Conservation (phyloP, 2,888 invertebrate species). For the Dysmachus trigonus region DNA sequence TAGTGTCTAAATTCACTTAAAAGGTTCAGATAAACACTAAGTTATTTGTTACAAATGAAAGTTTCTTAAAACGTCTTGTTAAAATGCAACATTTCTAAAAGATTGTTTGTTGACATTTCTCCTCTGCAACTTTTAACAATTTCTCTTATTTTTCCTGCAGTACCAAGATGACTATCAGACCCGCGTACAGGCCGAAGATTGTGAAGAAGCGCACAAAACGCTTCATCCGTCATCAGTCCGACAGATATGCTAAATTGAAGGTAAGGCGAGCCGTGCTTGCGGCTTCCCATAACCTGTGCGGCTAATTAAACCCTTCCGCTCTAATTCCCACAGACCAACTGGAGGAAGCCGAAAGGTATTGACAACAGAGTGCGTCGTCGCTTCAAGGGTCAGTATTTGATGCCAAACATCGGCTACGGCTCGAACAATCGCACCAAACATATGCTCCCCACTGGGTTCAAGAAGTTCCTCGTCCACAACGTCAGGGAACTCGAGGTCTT, state of each 20-base stretch:
- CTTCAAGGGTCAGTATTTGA: constrained; percentile 98
- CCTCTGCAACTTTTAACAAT: background rate
- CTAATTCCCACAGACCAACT: constrained; percentile 77
- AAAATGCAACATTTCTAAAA: background rate
- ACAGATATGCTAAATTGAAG: constrained; percentile 95
- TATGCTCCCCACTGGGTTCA: constrained; percentile 97
- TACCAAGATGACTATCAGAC: constrained; percentile 85
- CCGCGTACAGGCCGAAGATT: constrained; percentile 87
- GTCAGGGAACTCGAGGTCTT: constrained; percentile 94
- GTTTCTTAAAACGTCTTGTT: background rate
- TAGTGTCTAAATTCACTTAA: background rate
- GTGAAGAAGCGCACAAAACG: constrained; percentile 98
- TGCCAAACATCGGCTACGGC: constrained; percentile 99
- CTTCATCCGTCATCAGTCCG: constrained; percentile 98
- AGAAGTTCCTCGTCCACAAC: constrained; percentile 92
- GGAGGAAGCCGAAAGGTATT: constrained; percentile 99
- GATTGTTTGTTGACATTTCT: constrained; percentile 15
- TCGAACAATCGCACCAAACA: constrained; percentile 94
- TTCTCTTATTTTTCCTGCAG: constrained; percentile 2
- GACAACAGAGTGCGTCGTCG: constrained; percentile 99
- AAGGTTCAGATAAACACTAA: background rate
- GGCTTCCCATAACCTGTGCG: background rate
- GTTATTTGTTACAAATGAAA: background rate
- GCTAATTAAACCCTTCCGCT: background rate
- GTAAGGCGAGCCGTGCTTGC: constrained; percentile 65